These are phyloP conservation scores for Apotomis capreana DNA, from an alignment of 2,888 invertebrate genomes.

Conservation along the genomic window DNA sequence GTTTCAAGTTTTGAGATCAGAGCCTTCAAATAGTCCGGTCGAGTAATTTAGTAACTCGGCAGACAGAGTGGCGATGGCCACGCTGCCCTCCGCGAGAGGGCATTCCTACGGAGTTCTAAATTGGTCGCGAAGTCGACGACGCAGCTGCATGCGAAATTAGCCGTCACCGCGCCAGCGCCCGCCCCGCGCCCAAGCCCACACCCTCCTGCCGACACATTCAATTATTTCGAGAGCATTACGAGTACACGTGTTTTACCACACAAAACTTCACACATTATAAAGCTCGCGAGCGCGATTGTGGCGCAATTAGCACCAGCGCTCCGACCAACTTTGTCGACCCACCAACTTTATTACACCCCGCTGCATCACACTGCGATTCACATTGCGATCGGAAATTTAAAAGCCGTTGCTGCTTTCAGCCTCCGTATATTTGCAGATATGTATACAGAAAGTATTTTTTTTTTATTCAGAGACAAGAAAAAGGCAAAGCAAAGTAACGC, in stretches of 20 bases:
- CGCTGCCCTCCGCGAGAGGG: constrained; percentile 49
- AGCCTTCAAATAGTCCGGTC: background rate
- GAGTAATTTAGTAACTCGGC: constrained; percentile 41
- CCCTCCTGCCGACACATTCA: constrained; percentile 52
- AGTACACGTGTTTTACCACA: constrained; percentile 56
- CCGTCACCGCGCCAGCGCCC: constrained; percentile 21
- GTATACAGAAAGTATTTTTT: background rate
- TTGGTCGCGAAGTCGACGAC: constrained; percentile 57
- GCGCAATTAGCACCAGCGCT: constrained; percentile 52
- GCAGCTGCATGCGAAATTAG: constrained; percentile 43
- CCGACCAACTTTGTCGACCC: background rate
- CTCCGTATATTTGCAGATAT: background rate
- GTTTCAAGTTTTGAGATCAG: too few relatives aligned
- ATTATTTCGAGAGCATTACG: constrained; percentile 64
- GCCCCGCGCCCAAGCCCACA: background rate
- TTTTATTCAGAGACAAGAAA: too few relatives aligned
- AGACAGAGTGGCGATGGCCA: constrained; percentile 64
- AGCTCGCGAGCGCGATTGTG: constrained; percentile 51
- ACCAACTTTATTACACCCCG: background rate
- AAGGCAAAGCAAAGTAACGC: too few relatives aligned
- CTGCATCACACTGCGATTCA: background rate
- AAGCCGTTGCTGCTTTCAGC: background rate
- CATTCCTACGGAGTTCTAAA: constrained; percentile 60
- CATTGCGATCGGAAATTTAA: background rate
- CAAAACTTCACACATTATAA: constrained; percentile 55